phyloP scores from a whole-genome alignment of 64 coral and sea anemone genomes.

The Exaiptasia diaphana region DNA sequence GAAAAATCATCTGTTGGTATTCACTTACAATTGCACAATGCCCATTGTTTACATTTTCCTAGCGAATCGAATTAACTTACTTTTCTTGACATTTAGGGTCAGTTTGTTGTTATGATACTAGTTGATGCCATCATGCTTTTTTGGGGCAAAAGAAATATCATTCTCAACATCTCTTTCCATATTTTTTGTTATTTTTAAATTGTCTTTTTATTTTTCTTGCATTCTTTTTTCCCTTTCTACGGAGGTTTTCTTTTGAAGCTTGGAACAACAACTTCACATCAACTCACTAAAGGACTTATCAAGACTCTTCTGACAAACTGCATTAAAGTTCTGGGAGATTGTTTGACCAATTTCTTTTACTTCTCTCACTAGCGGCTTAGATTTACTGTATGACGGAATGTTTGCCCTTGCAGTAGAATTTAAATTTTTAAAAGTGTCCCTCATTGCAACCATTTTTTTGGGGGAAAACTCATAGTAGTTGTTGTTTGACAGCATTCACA shows the following conservation, averaged over 20 bases:
- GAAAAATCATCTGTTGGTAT: too few relatives aligned
- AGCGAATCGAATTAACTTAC: too few relatives aligned
- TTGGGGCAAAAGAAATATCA: too few relatives aligned
- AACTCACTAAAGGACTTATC: background rate
- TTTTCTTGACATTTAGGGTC: too few relatives aligned
- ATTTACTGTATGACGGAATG: background rate
- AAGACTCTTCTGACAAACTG: background rate
- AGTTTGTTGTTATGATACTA: too few relatives aligned
- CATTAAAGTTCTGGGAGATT: background rate
- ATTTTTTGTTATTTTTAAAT: background rate
- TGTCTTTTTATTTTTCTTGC: background rate
- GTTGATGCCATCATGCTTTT: too few relatives aligned
- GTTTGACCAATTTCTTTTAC: background rate
- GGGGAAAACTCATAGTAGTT: background rate
- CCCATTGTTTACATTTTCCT: too few relatives aligned
- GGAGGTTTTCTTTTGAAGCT: background rate
- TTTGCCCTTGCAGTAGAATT: background rate
- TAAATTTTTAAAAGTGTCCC: background rate
- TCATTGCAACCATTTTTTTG: background rate
- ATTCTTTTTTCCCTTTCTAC: background rate
- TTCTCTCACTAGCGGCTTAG: background rate
- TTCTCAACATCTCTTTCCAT: background rate
- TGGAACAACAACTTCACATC: background rate
- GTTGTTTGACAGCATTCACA: background rate
- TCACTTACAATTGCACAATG: too few relatives aligned